Conservation (phyloP, 2,888 invertebrate species). For the Allophyes oxyacanthae region DNA sequence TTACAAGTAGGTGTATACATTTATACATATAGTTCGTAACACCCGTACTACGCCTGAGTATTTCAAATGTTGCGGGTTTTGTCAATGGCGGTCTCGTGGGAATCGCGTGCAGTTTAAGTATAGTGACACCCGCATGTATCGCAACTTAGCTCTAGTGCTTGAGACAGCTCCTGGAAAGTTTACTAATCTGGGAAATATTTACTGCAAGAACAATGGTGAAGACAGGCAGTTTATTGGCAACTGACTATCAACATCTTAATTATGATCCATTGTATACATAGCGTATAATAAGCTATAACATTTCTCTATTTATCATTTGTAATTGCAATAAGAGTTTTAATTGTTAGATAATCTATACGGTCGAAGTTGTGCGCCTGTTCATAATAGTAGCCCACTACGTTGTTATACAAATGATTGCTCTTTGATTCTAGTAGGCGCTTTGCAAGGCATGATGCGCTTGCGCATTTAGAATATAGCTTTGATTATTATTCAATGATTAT, state of each 20-base stretch:
- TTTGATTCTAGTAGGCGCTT: conserved; percentile 40
- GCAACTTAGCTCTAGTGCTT: conserved; percentile 57
- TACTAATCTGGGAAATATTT: conserved; percentile 74
- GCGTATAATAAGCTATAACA: conserved; percentile 13
- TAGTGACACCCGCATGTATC: conserved; percentile 61
- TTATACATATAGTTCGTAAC: conserved; percentile 42
- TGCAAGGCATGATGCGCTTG: not conserved
- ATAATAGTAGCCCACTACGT: conserved; percentile 8
- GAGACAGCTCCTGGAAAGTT: conserved; percentile 73
- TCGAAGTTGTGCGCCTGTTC: conserved; percentile 25
- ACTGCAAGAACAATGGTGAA: conserved; percentile 72
- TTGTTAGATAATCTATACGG: no score
- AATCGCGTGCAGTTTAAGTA: conserved; percentile 62
- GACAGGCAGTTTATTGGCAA: conserved; percentile 60
- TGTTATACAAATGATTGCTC: conserved; percentile 28
- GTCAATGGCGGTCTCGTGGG: conserved; percentile 69
- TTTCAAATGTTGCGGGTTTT: conserved; percentile 50
- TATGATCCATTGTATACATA: conserved; percentile 37
- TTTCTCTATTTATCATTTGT: conserved; percentile 4
- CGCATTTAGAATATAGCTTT: not conserved
- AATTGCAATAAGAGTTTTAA: no score
- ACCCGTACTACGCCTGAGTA: conserved; percentile 40
- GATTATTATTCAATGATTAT: not conserved
- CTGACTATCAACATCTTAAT: conserved; percentile 40
- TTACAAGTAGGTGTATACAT: no score